phyloP scores from a whole-genome alignment of 2,888 invertebrate genomes.

The Bedellia somnulentella region DNA sequence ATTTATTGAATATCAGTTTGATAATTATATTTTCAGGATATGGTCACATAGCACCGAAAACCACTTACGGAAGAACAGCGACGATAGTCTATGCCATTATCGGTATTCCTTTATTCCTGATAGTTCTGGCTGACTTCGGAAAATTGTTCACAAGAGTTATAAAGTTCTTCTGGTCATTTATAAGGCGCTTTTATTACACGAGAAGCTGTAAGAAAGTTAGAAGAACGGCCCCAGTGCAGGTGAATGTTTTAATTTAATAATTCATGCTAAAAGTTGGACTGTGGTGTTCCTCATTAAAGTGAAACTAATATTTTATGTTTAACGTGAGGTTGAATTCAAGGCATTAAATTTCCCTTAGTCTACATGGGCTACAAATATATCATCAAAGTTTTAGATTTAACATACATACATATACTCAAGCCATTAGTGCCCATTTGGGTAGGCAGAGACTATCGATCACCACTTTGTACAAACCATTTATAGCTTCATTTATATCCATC shows the following conservation, averaged over 20 bases:
- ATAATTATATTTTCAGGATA: constrained; percentile 70
- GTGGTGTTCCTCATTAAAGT: no score
- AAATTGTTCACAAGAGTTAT: constrained; percentile 89
- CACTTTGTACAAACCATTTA: no score
- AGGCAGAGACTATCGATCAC: no score
- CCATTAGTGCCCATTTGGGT: no score
- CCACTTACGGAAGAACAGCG: constrained; percentile 79
- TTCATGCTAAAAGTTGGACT: no score
- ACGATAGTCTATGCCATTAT: constrained; percentile 93
- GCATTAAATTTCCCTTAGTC: no score
- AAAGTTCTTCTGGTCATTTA: constrained; percentile 88
- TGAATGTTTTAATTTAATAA: constrained; percentile 21
- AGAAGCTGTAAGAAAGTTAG: constrained; percentile 80
- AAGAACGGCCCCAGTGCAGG: constrained; percentile 74
- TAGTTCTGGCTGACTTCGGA: constrained; percentile 92
- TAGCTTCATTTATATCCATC: no score
- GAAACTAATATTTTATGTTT: no score
- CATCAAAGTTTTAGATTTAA: no score
- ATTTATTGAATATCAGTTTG: background rate
- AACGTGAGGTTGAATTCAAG: no score
- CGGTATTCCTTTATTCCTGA: constrained; percentile 94
- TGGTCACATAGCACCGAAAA: constrained; percentile 93
- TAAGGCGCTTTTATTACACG: constrained; percentile 81
- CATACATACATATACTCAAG: no score
- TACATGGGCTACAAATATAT: no score